A percentile compares a stretch with the other conserved stretches of the same genome.
phyloP scores from a whole-genome alignment of 2,888 invertebrate species.

The Xylophagus ater region DNA sequence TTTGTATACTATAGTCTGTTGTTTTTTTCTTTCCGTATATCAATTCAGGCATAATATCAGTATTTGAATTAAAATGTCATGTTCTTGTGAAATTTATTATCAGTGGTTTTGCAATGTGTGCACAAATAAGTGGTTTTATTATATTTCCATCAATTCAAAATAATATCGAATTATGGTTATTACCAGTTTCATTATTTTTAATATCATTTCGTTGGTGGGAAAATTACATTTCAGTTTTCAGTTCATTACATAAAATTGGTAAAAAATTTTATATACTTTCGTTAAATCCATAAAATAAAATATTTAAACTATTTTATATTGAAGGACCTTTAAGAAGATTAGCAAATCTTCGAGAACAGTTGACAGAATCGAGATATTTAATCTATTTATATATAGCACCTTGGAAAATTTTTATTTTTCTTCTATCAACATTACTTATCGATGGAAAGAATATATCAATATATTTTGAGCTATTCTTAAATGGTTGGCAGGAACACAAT shows the following conservation, averaged over 20 bases:
- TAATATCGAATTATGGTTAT: slow-evolving; percentile 44
- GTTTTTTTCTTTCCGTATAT: too few relatives aligned
- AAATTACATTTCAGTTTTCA: slow-evolving; percentile 50
- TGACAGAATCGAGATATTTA: slow-evolving; percentile 59
- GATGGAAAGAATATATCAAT: slow-evolving; percentile 27
- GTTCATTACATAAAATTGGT: slow-evolving; percentile 18
- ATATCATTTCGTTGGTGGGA: slow-evolving; percentile 78
- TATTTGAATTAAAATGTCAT: slow-evolving; percentile 25
- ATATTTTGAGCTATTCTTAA: slow-evolving; percentile 40
- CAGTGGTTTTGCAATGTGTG: slow-evolving; percentile 43
- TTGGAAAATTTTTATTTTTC: slow-evolving; percentile 67
- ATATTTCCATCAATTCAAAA: slow-evolving; percentile 54
- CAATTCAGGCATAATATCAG: slow-evolving; percentile 29
- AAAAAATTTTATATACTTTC: slow-evolving; percentile 13
- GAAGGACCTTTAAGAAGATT: slow-evolving; percentile 35
- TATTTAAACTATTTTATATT: slow-evolving; percentile 16
- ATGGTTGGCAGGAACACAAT: slow-evolving; percentile 43
- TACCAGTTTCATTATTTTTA: slow-evolving; percentile 53
- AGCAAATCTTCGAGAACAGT: slow-evolving; percentile 42
- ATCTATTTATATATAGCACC: slow-evolving; percentile 61
- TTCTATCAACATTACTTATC: slow-evolving; percentile 50
- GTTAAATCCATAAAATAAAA: neutral
- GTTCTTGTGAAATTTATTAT: slow-evolving; percentile 21
- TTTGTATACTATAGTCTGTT: too few relatives aligned
- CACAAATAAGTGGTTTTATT: slow-evolving; percentile 56